A percentile compares a stretch with the other conserved stretches of the same genome.
Conservation (phyloP, 1,140 invertebrate genomes). For the Wasmannia auropunctata region DNA sequence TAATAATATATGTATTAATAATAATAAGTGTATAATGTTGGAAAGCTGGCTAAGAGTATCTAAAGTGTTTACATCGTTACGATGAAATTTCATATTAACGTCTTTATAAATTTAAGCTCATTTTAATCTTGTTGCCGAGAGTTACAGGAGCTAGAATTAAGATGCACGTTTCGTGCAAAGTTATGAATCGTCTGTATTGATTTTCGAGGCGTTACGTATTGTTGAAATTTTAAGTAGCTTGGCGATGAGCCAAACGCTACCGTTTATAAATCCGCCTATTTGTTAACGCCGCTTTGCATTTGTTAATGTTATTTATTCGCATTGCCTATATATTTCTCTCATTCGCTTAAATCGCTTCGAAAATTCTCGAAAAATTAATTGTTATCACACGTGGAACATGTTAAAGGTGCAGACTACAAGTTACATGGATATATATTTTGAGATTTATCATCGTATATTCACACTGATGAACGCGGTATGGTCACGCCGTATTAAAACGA, state of each 20-base stretch:
- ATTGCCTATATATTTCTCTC: not conserved
- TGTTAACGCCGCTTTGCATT: slow-evolving; percentile 30
- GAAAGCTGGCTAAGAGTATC: not conserved
- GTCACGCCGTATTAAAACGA: slow-evolving; percentile 11
- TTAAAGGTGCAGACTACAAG: not conserved
- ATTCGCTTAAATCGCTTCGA: not conserved
- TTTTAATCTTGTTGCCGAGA: slow-evolving; percentile 45
- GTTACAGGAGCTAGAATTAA: slow-evolving; percentile 7
- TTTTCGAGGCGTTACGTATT: slow-evolving; percentile 49
- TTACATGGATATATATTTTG: not conserved
- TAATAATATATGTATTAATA: not conserved
- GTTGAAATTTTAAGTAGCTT: slow-evolving; percentile 57
- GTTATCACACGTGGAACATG: not conserved
- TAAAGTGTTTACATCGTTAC: slow-evolving; percentile 16
- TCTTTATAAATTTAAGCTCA: slow-evolving; percentile 47
- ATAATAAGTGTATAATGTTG: not conserved
- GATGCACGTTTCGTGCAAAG: slow-evolving; percentile 33
- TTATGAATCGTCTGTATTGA: slow-evolving; percentile 54
- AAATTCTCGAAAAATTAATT: slow-evolving; percentile 16
- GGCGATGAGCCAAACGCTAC: slow-evolving; percentile 32
- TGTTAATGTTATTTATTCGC: slow-evolving; percentile 41
- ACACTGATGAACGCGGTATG: slow-evolving; percentile 1
- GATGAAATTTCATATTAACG: slow-evolving; percentile 52
- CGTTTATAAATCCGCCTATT: slow-evolving; percentile 43
- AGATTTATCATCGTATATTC: not conserved